Evolutionary conservation across 37 sponge, comb jelly and placozoan genomes (phyloP), one percentile per base, ranked within the genome.

Genomic region (Cliona cf. orientalis): DNA sequence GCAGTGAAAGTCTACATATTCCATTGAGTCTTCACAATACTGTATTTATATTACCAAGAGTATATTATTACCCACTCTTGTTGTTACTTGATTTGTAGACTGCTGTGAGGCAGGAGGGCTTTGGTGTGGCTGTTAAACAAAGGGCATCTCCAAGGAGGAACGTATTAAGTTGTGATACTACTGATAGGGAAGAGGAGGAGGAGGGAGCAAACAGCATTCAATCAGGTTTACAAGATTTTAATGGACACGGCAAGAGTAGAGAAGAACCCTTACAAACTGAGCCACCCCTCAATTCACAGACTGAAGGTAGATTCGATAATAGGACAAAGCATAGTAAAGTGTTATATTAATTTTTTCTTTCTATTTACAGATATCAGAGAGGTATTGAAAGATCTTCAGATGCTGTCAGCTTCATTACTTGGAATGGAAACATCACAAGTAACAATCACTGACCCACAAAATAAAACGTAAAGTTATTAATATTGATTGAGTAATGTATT

Each of bases 31-130:
- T n/a, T n/a, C n/a, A n/a, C n/a, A n/a, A n/a, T n/a, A n/a, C n/a
- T n/a, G n/a, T n/a, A n/a, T n/a, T n/a, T n/a, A n/a, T n/a, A n/a
- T n/a, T n/a, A n/a, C n/a, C n/a, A n/a, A n/a, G n/a, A n/a, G n/a
- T n/a, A n/a, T n/a, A n/a, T n/a, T n/a, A n/a, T n/a, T n/a, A 28
- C 11, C 28, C 12, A 61, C 6, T 25, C 28, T 71, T 25, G 6
- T 71, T 44, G 29, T 22, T 44, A n/a, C 49, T n/a, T n/a, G 5
- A 25, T 25, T 34, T 42, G 33, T 41, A 84, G 84, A 84, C 84
- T 5, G 75, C 84, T 37, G 68, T 84, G 35, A 55, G 84, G 25
- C 75, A 74, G 33, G 84, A 84, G 34, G 84, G 84, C 29, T 56
- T 75, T 49, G 25, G 35, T 23, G 43, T 45, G 53, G 68, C 76